Conservation (phyloP, 2,888 invertebrate species). For the Drosophila longiperda region DNA sequence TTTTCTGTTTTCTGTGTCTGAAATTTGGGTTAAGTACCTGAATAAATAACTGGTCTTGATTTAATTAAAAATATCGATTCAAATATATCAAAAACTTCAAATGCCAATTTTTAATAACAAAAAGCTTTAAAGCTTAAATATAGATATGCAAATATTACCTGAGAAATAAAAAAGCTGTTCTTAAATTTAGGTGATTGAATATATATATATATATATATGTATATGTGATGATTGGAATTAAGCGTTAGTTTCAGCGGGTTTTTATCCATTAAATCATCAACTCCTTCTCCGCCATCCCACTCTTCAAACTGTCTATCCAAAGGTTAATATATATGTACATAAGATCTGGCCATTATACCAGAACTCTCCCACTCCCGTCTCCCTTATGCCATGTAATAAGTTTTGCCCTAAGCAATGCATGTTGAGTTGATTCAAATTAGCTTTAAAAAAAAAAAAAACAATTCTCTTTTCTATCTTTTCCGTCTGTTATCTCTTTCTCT, state of each 20-base stretch:
- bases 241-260: neutral
- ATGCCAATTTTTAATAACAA: neutral
- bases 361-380: neutral
- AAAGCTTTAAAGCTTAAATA: neutral
- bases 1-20: neutral
- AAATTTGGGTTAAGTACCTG: neutral
- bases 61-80: neutral
- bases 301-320: too few species aligned
- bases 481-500: slow-evolving; percentile 39
- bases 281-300: neutral
- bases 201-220: neutral
- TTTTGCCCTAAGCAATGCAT: slow-evolving; percentile 20
- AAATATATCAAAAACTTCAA: neutral
- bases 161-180: neutral
- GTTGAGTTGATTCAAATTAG: slow-evolving; percentile 22
- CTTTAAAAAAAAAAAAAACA: slow-evolving; percentile 20
- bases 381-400: neutral
- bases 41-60: neutral
- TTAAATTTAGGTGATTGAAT: neutral
- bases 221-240: neutral
- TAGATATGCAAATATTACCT: too few species aligned
- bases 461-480: slow-evolving; percentile 33
- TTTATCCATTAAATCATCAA: neutral
- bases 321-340: neutral
- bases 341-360: neutral